phyloP scores from a whole-genome alignment of 1,140 invertebrate genomes.

The Samia ricini region DNA sequence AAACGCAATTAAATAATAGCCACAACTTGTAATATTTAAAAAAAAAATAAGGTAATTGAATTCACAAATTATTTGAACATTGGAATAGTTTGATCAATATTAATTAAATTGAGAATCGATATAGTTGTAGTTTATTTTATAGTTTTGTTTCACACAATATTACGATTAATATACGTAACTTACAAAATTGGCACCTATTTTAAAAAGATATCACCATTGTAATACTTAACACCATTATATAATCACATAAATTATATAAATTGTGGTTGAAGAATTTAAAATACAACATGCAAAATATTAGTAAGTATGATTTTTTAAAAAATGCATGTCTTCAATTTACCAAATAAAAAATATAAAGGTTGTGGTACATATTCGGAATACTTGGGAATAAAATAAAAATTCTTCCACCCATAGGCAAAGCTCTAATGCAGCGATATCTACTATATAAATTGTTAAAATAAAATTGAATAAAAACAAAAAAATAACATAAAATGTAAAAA shows the following conservation, averaged over 20 bases:
- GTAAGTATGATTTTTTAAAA: no score
- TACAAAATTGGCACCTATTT: neutral
- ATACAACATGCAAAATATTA: neutral
- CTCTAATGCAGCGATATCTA: neutral
- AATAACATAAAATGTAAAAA: constrained; percentile 7
- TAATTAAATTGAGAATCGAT: no score
- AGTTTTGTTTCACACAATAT: neutral
- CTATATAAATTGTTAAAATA: neutral
- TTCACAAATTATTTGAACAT: neutral
- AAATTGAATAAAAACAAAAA: neutral
- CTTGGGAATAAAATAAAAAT: neutral
- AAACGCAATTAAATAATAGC: neutral
- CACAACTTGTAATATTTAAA: neutral
- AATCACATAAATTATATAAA: neutral
- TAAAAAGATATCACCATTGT: neutral
- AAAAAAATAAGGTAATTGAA: neutral
- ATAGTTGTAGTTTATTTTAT: no score
- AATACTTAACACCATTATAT: neutral
- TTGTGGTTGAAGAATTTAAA: neutral
- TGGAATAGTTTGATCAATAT: neutral
- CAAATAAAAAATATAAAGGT: no score
- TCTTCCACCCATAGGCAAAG: constrained; percentile 1
- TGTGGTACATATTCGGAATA: neutral
- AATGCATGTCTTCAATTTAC: no score
- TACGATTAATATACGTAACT: neutral